Base-by-base conservation (phyloP, 2,888 invertebrate species). In the Drosophila colorata region DNA sequence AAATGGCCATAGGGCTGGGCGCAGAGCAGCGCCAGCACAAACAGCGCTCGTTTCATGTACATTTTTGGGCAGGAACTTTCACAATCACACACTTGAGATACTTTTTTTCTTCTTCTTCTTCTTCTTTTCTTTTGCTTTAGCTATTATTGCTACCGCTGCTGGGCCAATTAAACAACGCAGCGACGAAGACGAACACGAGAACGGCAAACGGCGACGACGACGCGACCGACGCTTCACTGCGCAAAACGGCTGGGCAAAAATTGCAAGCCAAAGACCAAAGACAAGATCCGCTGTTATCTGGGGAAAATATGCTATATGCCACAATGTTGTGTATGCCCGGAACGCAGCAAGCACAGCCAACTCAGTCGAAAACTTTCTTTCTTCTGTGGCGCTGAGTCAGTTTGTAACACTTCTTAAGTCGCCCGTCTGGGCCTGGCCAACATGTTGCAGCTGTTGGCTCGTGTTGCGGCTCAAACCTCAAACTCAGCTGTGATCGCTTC, bases 331-430 rank as follows among this genome's bases (percentile, higher is more conserved):
- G 16, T 20, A 23, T 20, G 41, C 25, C 48, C 53, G 67, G 46
- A 56, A 49, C 65, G 38, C 58, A 52, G 46, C 58, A 53, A 57
- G 59, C 76, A 87, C 92, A 88, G 90, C 91, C 86, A 84, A 83
- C 88, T 79, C 82, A 79, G 82, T 74, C 87, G 90, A 89, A 88
- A 90, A 91, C 90, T 91, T 91, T 91, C 91, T 91, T 89, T 89
- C 89, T 90, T 91, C 90, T 92, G 91, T 74, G 81, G 68, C 69
- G 63, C 75, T 58, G 59, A 64, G 80, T 76, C 79, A 77, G 81
- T 76, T 74, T 87, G 85, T 86, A 88, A 88, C 89, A 89, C 90
- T 90, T 91, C 91, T 91, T 91, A 90, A 90, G 87, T 88, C 72
- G 76, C 86, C 61, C 61, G 55, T 47, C 53, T 55, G 31, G 51